phyloP scores from a whole-genome alignment of 2,888 invertebrate genomes.

The Choristoneura rosaceana region DNA sequence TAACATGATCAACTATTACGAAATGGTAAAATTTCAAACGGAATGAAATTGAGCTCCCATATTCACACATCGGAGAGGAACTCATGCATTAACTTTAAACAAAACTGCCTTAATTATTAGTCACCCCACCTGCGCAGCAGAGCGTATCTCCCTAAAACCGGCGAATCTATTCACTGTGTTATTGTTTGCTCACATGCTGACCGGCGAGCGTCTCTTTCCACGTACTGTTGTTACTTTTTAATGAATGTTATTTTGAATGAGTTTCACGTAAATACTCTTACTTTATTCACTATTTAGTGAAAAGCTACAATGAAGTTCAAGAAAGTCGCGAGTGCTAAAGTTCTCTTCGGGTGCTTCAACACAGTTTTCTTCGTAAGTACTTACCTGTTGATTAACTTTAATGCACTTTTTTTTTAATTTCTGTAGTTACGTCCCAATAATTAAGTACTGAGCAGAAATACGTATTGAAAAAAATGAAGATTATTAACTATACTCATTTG shows the following conservation, averaged over 20 bases:
- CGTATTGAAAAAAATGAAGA: neutral
- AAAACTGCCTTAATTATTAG: conserved; percentile 84
- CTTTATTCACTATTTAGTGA: neutral
- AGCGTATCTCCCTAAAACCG: conserved; percentile 85
- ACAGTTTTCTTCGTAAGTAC: conserved; percentile 87
- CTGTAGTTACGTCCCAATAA: too few relatives aligned
- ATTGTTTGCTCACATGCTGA: conserved; percentile 72
- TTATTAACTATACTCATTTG: neutral
- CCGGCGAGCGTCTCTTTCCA: conserved; percentile 47
- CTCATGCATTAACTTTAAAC: conserved; percentile 78
- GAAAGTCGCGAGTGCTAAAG: conserved; percentile 85
- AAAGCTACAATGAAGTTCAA: conserved; percentile 64
- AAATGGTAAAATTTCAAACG: conserved; percentile 8
- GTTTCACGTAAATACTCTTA: neutral
- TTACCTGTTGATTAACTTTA: conserved; percentile 1
- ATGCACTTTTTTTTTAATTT: neutral
- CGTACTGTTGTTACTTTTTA: conserved; percentile 10
- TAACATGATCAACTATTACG: neutral
- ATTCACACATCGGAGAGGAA: conserved; percentile 57
- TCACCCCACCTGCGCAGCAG: conserved; percentile 83
- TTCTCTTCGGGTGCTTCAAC: conserved; percentile 88
- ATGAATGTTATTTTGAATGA: conserved; percentile 12
- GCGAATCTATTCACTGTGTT: conserved; percentile 78
- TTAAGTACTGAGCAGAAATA: too few relatives aligned
- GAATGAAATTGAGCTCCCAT: conserved; percentile 41